Evolutionary conservation across 2,113 vertebrate genomes (phyloP).

Genomic region (Cyprinus carpio): DNA sequence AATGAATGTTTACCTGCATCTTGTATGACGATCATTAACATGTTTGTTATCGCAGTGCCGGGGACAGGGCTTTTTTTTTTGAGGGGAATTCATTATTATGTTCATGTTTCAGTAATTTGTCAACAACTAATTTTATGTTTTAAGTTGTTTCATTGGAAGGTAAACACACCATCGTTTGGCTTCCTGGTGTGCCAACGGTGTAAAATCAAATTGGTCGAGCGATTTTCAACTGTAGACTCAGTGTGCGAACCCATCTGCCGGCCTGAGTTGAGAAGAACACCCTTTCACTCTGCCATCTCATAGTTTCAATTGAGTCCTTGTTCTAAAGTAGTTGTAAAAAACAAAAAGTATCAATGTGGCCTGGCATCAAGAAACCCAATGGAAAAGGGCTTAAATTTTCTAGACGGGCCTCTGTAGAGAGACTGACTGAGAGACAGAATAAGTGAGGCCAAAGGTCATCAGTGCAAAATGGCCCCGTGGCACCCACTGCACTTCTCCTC

Average conservation of each 20-base stretch:
- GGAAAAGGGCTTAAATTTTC: constrained; percentile 47
- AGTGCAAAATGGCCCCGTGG: constrained; percentile 8
- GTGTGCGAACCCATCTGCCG: constrained; percentile 24
- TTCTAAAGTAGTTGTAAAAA: constrained; percentile 50
- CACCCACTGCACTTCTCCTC: neutral
- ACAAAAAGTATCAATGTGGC: constrained; percentile 42
- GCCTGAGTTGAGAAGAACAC: neutral
- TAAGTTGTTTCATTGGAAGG: neutral
- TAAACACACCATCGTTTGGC: neutral
- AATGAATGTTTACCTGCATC: neutral
- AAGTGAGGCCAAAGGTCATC: constrained; percentile 37
- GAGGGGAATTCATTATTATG: too few relatives aligned
- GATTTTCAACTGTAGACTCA: constrained; percentile 4
- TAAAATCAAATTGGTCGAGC: constrained; percentile 10
- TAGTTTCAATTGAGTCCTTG: constrained; percentile 41
- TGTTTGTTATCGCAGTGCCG: neutral
- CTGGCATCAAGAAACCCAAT: constrained; percentile 37
- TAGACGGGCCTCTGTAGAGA: constrained; percentile 37
- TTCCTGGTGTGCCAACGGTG: neutral
- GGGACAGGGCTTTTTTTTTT: neutral
- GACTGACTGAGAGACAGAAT: constrained; percentile 16
- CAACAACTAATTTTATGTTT: neutral
- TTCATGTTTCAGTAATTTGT: neutral
- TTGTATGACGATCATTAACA: neutral
- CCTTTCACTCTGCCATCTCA: neutral